These are phyloP conservation scores for Amblyjoppa fuscipennis DNA, from an alignment of 2,888 invertebrate genomes.

Conservation along the genomic window DNA sequence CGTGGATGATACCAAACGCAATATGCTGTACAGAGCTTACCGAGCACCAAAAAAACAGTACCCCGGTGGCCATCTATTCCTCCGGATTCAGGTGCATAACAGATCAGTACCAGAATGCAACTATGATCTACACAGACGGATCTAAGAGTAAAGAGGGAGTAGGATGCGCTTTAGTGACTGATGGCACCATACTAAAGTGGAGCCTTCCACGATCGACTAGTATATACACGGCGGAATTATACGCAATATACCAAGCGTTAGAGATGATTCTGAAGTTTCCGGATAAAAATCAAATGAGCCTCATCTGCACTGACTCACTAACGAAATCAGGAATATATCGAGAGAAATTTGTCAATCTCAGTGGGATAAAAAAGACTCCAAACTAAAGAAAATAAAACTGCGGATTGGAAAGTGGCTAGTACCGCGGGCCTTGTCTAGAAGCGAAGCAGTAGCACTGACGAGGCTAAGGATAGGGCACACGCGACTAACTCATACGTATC, in stretches of 20 bases:
- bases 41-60: background rate
- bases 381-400: no score
- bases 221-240: background rate
- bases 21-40: background rate
- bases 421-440: no score
- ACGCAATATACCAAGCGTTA: background rate
- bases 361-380: no score
- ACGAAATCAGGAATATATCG: background rate
- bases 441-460: no score
- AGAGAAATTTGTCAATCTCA: no score
- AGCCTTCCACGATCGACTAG: background rate
- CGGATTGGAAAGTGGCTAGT: no score
- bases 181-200: background rate
- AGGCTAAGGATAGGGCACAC: background rate
- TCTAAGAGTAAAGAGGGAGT: conserved; percentile 4
- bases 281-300: no score
- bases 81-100: background rate
- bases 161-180: conserved; percentile 7
- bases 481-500: background rate
- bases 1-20: background rate
- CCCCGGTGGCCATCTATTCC: background rate
- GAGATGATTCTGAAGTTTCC: background rate
- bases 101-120: background rate
- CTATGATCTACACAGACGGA: conserved; percentile 24
- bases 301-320: background rate